A percentile compares a stretch with the other conserved stretches of the same genome.
phyloP scores from a whole-genome alignment of 2,113 vertebrate genomes.

The Isichthys henryi region DNA sequence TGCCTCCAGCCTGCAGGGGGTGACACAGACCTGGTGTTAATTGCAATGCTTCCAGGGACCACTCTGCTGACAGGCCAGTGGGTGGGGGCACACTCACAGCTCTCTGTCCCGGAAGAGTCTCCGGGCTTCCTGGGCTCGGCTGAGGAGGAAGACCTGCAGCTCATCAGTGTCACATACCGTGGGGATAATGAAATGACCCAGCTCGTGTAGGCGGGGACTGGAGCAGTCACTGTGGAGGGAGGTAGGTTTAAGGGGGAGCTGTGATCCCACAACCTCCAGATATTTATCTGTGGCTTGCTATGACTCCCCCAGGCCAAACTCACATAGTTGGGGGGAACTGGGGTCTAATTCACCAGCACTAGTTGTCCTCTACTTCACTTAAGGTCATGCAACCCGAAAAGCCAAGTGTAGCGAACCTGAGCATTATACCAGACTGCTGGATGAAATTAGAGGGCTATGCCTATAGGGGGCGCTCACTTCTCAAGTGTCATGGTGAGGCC shows the following conservation, averaged over 20 bases:
- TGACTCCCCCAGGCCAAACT: neutral
- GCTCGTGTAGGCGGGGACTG: slow-evolving; percentile 72
- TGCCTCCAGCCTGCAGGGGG: slow-evolving; percentile 64
- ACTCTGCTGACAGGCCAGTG: neutral
- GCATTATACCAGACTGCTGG: neutral
- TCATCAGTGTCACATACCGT: slow-evolving; percentile 60
- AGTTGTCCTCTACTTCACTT: neutral
- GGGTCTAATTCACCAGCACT: neutral
- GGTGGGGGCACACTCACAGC: slow-evolving; percentile 63
- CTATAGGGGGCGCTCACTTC: slow-evolving; percentile 55
- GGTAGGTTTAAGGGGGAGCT: neutral
- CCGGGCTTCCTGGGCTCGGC: slow-evolving; percentile 74
- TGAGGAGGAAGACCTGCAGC: slow-evolving; percentile 79
- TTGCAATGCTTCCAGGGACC: neutral
- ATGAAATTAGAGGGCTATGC: neutral
- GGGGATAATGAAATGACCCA: slow-evolving; percentile 81
- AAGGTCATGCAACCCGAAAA: neutral
- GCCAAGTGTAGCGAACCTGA: neutral
- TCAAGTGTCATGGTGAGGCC: slow-evolving; percentile 78
- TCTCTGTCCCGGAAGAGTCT: slow-evolving; percentile 62
- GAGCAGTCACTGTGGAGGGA: slow-evolving; percentile 66
- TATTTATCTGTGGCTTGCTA: neutral
- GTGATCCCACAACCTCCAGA: neutral
- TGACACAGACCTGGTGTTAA: neutral
- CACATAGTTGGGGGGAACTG: neutral